phyloP scores from a whole-genome alignment of 2,797 vertebrate species.

The Lutjanus argentimaculatus region DNA sequence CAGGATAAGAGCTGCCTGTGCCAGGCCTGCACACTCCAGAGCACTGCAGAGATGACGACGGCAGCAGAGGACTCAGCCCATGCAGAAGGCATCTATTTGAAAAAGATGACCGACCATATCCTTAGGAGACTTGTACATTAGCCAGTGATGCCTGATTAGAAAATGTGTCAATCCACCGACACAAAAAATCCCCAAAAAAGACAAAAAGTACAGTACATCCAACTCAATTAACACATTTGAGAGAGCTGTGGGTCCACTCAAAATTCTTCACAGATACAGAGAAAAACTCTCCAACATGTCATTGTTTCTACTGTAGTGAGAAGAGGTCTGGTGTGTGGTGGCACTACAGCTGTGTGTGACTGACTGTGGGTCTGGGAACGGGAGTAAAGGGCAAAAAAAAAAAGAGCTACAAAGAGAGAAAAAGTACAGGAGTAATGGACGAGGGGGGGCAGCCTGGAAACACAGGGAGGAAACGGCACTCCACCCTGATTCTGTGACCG shows the following conservation, averaged over 20 bases:
- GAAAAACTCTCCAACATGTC: slow-evolving; percentile 21
- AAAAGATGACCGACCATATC: slow-evolving; percentile 52
- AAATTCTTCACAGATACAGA: slow-evolving; percentile 51
- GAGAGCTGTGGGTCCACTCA: slow-evolving; percentile 34
- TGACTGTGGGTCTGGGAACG: slow-evolving; percentile 51
- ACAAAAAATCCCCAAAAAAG: not conserved
- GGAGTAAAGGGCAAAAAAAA: slow-evolving; percentile 45
- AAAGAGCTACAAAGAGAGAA: slow-evolving; percentile 63
- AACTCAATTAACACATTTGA: slow-evolving; percentile 26
- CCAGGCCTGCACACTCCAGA: slow-evolving; percentile 71
- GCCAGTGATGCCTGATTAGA: slow-evolving; percentile 9
- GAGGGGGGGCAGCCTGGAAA: slow-evolving; percentile 77
- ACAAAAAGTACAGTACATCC: slow-evolving; percentile 32
- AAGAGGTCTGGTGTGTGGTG: slow-evolving; percentile 61
- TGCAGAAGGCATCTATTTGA: slow-evolving; percentile 56
- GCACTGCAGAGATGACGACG: slow-evolving; percentile 64
- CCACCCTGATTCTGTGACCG: slow-evolving; percentile 83
- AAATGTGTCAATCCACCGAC: slow-evolving; percentile 19
- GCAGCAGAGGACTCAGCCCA: slow-evolving; percentile 57
- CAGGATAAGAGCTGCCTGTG: slow-evolving; percentile 73
- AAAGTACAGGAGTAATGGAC: slow-evolving; percentile 62
- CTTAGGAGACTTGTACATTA: slow-evolving; percentile 19
- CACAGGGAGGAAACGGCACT: slow-evolving; percentile 85
- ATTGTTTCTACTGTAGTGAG: slow-evolving; percentile 54
- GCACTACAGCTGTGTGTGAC: slow-evolving; percentile 56